A percentile compares a stretch with the other conserved stretches of the same genome.
These are phyloP conservation scores for Dicerorhinus sumatrensis DNA, from an alignment of 2,113 vertebrate genomes.

Conservation along the genomic window DNA sequence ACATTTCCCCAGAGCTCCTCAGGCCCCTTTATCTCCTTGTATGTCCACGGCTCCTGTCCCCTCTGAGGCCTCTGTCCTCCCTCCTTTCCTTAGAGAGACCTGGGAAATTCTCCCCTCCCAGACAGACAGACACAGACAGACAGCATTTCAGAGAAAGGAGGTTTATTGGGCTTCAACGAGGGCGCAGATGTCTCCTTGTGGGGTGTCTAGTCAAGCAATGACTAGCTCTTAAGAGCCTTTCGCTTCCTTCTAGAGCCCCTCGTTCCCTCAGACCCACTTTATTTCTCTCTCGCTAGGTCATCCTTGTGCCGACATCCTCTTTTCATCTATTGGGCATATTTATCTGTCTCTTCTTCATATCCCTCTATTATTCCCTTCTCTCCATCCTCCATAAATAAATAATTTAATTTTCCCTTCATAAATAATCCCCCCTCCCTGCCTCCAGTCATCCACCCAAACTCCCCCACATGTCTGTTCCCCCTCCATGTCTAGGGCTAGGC, in stretches of 20 bases:
- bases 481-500: neutral
- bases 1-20: too few relatives aligned
- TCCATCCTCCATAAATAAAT: conserved; percentile 79
- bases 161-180: conserved; percentile 68
- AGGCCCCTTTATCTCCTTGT: too few relatives aligned
- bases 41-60: neutral
- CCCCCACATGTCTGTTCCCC: neutral
- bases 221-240: neutral
- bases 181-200: neutral
- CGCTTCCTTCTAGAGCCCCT: neutral
- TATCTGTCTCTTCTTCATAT: neutral
- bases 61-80: neutral
- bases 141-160: conserved; percentile 61
- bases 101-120: neutral
- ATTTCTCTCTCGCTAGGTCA: neutral
- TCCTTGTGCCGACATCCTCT: neutral
- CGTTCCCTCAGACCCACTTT: neutral
- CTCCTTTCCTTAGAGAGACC: neutral
- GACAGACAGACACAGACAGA: conserved; percentile 31
- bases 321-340: neutral
- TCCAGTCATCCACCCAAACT: neutral
- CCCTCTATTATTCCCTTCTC: neutral
- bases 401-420: conserved; percentile 78
- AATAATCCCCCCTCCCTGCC: conserved; percentile 64
- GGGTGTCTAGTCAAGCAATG: neutral